Evolutionary conservation across 1,140 invertebrate species (phyloP).

Genomic region (Heliconius melpomene): DNA sequence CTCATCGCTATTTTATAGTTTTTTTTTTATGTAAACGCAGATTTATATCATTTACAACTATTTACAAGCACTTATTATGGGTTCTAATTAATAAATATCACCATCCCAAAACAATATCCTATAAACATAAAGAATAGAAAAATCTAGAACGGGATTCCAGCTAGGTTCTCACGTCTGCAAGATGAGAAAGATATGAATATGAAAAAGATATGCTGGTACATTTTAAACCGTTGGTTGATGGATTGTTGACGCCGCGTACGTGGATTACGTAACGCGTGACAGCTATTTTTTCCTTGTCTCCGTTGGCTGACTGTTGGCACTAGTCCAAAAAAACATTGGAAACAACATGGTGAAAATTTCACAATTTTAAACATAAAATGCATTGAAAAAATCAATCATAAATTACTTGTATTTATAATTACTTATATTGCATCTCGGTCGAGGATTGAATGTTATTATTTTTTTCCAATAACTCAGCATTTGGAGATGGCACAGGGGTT

Average conservation of each 20-base stretch:
- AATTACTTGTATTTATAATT: not conserved
- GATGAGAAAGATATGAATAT: not conserved
- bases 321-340: conserved; percentile 51
- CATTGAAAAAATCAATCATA: conserved; percentile 25
- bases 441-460: not conserved
- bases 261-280: conserved; percentile 67
- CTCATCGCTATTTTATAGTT: not conserved
- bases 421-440: not conserved
- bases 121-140: not conserved
- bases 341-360: conserved; percentile 29
- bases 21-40: too few species aligned
- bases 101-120: too few species aligned
- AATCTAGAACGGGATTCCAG: not conserved
- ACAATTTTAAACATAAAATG: conserved; percentile 18
- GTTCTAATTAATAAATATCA: too few species aligned
- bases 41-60: too few species aligned
- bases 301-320: conserved; percentile 67
- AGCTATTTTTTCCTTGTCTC: conserved; percentile 74
- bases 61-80: too few species aligned
- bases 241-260: conserved; percentile 49
- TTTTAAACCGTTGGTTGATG: conserved; percentile 25
- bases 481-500: not conserved
- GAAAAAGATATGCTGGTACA: conserved; percentile 7
- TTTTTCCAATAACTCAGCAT: not conserved
- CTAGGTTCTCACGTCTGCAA: not conserved